These are phyloP conservation scores for Nipponia nippon DNA, from an alignment of 2,113 vertebrate genomes.

Conservation along the genomic window DNA sequence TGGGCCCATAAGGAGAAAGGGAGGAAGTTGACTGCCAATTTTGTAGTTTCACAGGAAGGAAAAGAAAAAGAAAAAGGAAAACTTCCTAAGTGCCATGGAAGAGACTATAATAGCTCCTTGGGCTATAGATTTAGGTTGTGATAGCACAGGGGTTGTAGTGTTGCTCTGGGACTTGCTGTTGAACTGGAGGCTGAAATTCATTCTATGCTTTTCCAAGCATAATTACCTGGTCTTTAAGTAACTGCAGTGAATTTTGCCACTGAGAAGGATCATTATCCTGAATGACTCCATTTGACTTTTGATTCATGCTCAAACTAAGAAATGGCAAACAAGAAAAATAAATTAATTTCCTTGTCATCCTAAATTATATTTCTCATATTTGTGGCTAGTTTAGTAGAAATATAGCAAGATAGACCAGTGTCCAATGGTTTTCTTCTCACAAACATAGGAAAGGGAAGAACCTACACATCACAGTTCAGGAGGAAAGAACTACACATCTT, in stretches of 20 bases:
- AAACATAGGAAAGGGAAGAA: not conserved
- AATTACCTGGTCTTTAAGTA: slow-evolving; percentile 46
- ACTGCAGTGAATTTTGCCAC: slow-evolving; percentile 40
- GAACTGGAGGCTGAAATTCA: not conserved
- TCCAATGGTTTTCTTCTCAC: not conserved
- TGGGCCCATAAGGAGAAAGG: not conserved
- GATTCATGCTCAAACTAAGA: not conserved
- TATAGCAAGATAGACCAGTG: not conserved
- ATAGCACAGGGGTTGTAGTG: not conserved
- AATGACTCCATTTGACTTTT: slow-evolving; percentile 29
- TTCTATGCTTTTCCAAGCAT: slow-evolving; percentile 18
- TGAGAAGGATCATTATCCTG: slow-evolving; percentile 43
- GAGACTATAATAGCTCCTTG: not conserved
- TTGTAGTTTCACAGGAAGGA: not conserved
- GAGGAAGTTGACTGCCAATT: not conserved
- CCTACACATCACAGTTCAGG: not conserved
- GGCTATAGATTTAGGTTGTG: not conserved
- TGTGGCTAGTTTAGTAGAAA: not conserved
- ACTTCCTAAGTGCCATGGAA: not conserved
- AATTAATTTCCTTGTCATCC: not conserved
- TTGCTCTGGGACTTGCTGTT: slow-evolving; percentile 17
- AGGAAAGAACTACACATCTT: not conserved
- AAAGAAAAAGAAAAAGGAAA: not conserved
- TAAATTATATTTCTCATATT: not conserved
- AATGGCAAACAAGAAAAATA: not conserved